Conservation (phyloP, 2,797 vertebrate species). For the Hybognathus amarus region DNA sequence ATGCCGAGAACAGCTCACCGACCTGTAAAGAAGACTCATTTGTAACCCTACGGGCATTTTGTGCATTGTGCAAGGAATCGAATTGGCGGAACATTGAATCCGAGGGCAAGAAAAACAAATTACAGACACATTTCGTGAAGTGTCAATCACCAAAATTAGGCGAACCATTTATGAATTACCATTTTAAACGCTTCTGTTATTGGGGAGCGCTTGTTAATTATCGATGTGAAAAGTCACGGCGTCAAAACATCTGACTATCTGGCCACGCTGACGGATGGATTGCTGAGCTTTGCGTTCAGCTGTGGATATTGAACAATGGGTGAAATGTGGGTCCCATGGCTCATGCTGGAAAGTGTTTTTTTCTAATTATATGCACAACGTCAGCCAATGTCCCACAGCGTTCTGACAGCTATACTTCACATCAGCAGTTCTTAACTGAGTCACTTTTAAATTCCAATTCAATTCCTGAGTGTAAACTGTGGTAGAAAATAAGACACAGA, state of each 20-base stretch:
- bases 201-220: constrained; percentile 71
- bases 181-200: constrained; percentile 69
- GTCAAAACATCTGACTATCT: constrained; percentile 71
- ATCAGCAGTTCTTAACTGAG: constrained; percentile 1
- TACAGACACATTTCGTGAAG: constrained; percentile 62
- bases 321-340: constrained; percentile 73
- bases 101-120: constrained; percentile 39
- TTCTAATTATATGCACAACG: constrained; percentile 80
- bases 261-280: constrained; percentile 75
- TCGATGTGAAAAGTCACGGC: constrained; percentile 58
- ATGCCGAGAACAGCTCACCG: constrained; percentile 5
- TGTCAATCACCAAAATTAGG: constrained; percentile 60
- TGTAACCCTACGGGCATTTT: background rate
- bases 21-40: constrained; percentile 9
- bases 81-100: constrained; percentile 26
- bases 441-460: background rate
- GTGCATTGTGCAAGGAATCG: background rate
- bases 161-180: constrained; percentile 63
- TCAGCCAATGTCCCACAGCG: constrained; percentile 65
- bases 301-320: constrained; percentile 77
- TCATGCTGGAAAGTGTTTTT: constrained; percentile 71
- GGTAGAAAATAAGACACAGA: background rate
- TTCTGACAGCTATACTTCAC: constrained; percentile 68
- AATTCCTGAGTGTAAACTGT: background rate
- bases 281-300: constrained; percentile 76